phyloP scores from a whole-genome alignment of 2,797 vertebrate species.

The Takifugu ocellatus region DNA sequence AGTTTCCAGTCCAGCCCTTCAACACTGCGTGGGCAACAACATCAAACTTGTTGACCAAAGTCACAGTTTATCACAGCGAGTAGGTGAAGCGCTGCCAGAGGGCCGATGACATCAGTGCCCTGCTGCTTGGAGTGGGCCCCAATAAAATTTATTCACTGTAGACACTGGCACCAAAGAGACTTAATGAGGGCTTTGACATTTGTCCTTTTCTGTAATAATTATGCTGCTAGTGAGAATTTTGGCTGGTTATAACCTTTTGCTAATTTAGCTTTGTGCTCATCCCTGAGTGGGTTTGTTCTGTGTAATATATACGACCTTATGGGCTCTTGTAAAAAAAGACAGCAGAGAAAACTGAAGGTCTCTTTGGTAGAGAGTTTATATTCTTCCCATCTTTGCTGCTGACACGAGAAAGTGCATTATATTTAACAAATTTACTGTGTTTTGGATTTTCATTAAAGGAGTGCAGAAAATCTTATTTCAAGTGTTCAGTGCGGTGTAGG shows the following conservation, averaged over 20 bases:
- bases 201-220: slow-evolving; percentile 52
- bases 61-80: slow-evolving; percentile 5
- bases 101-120: slow-evolving; percentile 26
- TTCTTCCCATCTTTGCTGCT: too few relatives aligned
- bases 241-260: slow-evolving; percentile 33
- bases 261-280: slow-evolving; percentile 40
- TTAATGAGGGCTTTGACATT: slow-evolving; percentile 63
- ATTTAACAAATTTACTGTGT: too few relatives aligned
- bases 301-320: slow-evolving; percentile 4
- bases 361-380: too few relatives aligned
- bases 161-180: slow-evolving; percentile 53
- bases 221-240: slow-evolving; percentile 41
- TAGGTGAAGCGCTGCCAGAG: slow-evolving; percentile 47
- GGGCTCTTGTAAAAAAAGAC: not conserved
- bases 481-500: too few relatives aligned
- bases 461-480: too few relatives aligned
- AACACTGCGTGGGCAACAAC: not conserved
- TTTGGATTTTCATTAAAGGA: too few relatives aligned
- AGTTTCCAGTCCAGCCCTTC: too few relatives aligned
- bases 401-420: too few relatives aligned
- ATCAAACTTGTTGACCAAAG: slow-evolving; percentile 19
- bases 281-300: slow-evolving; percentile 27
- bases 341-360: not conserved
- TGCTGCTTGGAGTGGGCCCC: slow-evolving; percentile 18
- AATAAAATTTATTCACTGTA: slow-evolving; percentile 52